Evolutionary conservation across 2,797 vertebrate species (phyloP), one percentile per base, ranked within the genome.

Genomic region (Cynopterus sphinx): DNA sequence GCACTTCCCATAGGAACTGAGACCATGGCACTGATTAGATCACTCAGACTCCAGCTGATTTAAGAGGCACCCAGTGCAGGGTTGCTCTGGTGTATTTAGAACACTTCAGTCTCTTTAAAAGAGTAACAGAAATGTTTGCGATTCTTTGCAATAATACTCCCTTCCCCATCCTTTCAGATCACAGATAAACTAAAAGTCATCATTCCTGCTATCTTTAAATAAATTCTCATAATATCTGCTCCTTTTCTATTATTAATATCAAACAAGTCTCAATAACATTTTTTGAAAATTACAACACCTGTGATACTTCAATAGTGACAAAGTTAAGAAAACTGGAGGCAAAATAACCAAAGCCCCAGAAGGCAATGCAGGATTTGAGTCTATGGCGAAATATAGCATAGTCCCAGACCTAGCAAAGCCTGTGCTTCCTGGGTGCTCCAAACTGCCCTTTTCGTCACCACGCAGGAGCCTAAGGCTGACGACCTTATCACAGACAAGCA

Each of bases 1-100:
- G 70, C 75, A 70, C 24, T 87, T 8, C 90, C 65, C 94, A 79
- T 36, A 93, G 96, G 92, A 97, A 97, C 74, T 33, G 77, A 97
- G 96, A 96, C 95, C 51, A 75, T 75, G 63, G 68, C 91, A 84
- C 63, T 94, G 91, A 95, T 96, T 91, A 97, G 96, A 97, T 97
- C 87, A 81, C 71, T 97, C 87, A 65, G 87, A 86, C 87, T 15
- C 94, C 87, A 87, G 97, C 96, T 89, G 96, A 96, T 96, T 95
- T 73, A 95, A 83, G 96, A 97, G 97, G 96, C 79, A 49, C n/a
- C 83, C 78, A 87, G 75, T 88, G 91, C 87, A 89, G 93, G 8
- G 11, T 15, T 81, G 43, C 65, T 75, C 67, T 53, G 31, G 15
- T 9, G 1, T 28, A 4, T 73, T 43, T 57, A 83, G 43, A 83